Evolutionary conservation across 2,113 vertebrate genomes (phyloP).

Genomic region (Phaetusa simplex): DNA sequence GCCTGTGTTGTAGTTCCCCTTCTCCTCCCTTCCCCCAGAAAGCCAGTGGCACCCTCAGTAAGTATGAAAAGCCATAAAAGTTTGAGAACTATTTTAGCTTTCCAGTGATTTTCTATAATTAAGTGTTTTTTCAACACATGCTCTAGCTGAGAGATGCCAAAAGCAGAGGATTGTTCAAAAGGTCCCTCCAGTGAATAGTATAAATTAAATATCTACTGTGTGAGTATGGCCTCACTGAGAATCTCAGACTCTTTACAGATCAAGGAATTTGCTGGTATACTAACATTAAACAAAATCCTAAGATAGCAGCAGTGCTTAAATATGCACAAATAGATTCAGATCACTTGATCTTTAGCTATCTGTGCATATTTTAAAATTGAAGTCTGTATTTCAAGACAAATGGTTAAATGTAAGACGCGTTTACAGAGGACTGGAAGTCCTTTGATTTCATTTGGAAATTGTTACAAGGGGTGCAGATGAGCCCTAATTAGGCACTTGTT

Average conservation of each 20-base stretch:
- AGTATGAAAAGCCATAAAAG: slow-evolving; percentile 31
- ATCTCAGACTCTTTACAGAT: slow-evolving; percentile 30
- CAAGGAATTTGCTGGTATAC: slow-evolving; percentile 40
- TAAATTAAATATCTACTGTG: slow-evolving; percentile 58
- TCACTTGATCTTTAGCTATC: slow-evolving; percentile 54
- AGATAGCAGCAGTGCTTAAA: slow-evolving; percentile 40
- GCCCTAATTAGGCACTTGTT: slow-evolving; percentile 38
- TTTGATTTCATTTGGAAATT: slow-evolving; percentile 48
- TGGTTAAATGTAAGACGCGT: background rate
- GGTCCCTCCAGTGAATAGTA: slow-evolving; percentile 37
- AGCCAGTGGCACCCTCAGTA: slow-evolving; percentile 1
- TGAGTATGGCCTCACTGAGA: slow-evolving; percentile 43
- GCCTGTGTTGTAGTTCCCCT: background rate
- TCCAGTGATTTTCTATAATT: slow-evolving; percentile 71
- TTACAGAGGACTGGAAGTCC: slow-evolving; percentile 21
- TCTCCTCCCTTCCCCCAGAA: background rate
- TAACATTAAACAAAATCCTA: slow-evolving; percentile 34
- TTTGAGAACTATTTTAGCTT: slow-evolving; percentile 68
- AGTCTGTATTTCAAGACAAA: slow-evolving; percentile 57
- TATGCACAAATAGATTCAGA: slow-evolving; percentile 47
- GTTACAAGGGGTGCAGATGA: slow-evolving; percentile 7
- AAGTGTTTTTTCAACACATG: slow-evolving; percentile 52
- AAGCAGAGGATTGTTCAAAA: slow-evolving; percentile 37
- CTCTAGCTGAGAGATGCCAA: slow-evolving; percentile 49
- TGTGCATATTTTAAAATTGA: slow-evolving; percentile 49